These are phyloP conservation scores for Tetramorium alpestre DNA, from an alignment of 1,140 invertebrate species.

Conservation along the genomic window DNA sequence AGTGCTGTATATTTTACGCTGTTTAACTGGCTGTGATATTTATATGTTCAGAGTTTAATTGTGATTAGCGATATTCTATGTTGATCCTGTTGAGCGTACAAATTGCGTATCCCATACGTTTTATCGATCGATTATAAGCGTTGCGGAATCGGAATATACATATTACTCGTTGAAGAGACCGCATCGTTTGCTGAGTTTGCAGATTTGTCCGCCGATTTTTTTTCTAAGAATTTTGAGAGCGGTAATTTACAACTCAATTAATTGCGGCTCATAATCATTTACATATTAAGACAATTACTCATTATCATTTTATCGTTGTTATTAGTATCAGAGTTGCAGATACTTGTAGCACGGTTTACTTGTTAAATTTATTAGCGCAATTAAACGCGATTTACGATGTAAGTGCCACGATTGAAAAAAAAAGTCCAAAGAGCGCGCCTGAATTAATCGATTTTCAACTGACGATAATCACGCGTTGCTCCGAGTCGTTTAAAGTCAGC, in stretches of 20 bases:
- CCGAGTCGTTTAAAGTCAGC: constrained; percentile 25
- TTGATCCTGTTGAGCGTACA: neutral
- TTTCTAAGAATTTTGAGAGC: neutral
- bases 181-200: neutral
- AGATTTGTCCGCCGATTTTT: neutral
- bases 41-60: constrained; percentile 52
- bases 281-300: neutral
- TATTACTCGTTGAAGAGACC: neutral
- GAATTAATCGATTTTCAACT: neutral
- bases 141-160: neutral
- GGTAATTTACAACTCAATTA: neutral
- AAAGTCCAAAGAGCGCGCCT: neutral
- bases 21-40: constrained; percentile 64
- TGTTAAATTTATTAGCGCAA: constrained; percentile 4
- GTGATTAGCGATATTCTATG: constrained; percentile 23
- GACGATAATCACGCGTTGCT: constrained; percentile 41
- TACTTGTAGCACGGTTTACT: neutral
- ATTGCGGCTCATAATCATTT: neutral
- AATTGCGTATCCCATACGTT: constrained; percentile 12
- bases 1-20: constrained; percentile 55
- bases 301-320: neutral
- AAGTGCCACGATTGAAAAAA: neutral
- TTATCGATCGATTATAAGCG: constrained; percentile 1
- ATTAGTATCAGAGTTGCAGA: neutral
- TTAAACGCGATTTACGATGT: constrained; percentile 2